Percentiles rank a stretch among this genome's conserved stretches.
phyloP scores from a whole-genome alignment of 2,888 invertebrate genomes.

The Yponomeuta malinellus region DNA sequence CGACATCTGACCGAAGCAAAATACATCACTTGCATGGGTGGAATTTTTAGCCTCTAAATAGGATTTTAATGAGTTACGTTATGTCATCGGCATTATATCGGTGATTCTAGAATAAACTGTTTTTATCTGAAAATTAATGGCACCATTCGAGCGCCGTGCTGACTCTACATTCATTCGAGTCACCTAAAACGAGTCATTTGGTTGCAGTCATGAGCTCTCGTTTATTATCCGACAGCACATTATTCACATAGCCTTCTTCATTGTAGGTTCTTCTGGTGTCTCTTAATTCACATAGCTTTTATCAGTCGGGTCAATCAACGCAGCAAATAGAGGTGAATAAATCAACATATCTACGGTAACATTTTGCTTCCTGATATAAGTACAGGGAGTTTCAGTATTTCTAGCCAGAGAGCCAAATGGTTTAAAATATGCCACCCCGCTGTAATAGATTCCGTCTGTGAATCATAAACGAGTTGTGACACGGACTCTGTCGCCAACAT shows the following conservation, averaged over 20 bases:
- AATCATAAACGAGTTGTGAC: constrained; percentile 43
- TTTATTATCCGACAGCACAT: constrained; percentile 40
- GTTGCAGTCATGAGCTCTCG: constrained; percentile 36
- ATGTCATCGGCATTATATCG: no score
- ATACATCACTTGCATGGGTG: no score
- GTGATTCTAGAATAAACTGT: constrained; percentile 23
- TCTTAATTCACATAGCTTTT: not conserved
- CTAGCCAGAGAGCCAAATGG: not conserved
- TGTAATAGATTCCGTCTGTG: constrained; percentile 41
- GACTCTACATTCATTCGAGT: constrained; percentile 39
- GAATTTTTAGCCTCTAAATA: no score
- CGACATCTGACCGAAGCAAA: no score
- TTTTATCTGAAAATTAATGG: constrained; percentile 43
- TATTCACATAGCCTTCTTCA: constrained; percentile 18
- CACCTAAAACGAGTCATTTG: constrained; percentile 45
- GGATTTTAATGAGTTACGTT: no score
- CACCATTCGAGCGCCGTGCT: constrained; percentile 39
- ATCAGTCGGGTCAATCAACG: not conserved
- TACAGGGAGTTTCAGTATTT: not conserved
- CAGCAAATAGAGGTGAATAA: not conserved
- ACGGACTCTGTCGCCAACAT: constrained; percentile 27
- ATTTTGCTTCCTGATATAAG: not conserved
- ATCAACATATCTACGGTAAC: not conserved
- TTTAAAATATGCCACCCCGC: not conserved
- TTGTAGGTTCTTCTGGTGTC: not conserved